Base-by-base conservation (phyloP, 2,113 vertebrate genomes). In the Equus przewalskii region DNA sequence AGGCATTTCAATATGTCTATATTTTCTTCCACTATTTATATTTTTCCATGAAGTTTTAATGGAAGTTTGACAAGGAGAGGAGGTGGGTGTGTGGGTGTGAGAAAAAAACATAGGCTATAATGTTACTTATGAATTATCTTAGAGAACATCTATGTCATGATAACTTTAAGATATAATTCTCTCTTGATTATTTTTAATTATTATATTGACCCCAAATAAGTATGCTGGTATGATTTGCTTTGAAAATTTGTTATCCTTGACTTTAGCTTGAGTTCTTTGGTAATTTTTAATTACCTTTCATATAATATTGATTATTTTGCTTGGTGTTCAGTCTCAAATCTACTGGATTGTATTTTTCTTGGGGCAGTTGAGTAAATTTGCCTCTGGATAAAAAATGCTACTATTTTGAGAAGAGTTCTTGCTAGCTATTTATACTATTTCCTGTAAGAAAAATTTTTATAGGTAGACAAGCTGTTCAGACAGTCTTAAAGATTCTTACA, bases 211-310 rank as follows among this genome's bases (percentile, higher is more conserved):
- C 22, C 18, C 33, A 78, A 28, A 64, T 81, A 95, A 67, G 67
- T 91, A 72, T 96, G 26, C 36, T 54, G 8, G 24, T 86, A 78
- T 89, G 76, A 91, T 36, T 84, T 93, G n/a, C 67, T 92, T 78
- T 89, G 85, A 93, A 96, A 88, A n/a, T 90, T 91, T 92, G 49
- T 95, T 90, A n/a, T 91, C 58, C 22, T 90, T 91, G 46, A 89
- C 22, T 91, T 75, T 85, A 76, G 30, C 60, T 91, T 93, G 21
- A 88, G 33, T 93, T 96, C 67, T 92, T 93, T 80, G 65, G 84
- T 89, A 22, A 85, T 92, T 96, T 97, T 96, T 89, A 94, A 89
- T 97, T 79, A 46, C 22, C 12, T 93, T 91, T 93, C 7, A 33
- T 64, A 54, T 96, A 67, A n/a, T 70, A 86, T 46, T 91, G 44